Evolutionary conservation across 92 coral and sea anemone species (phyloP).

Genomic region (Bergia sp.): DNA sequence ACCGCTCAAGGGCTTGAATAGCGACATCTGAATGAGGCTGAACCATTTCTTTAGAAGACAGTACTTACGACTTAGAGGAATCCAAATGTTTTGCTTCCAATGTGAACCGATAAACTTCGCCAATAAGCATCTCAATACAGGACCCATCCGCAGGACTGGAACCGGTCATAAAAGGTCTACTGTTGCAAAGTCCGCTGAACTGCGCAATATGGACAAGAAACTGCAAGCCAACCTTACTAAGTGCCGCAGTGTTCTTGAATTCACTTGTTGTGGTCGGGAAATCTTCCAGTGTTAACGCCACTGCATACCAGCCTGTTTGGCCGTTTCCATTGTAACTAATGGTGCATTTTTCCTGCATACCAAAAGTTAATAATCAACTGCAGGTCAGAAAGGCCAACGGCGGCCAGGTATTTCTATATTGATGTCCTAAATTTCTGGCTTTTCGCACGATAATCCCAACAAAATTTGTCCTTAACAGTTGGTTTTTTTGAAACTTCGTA

Average conservation of each 20-base stretch:
- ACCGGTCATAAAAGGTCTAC: conserved; percentile 47
- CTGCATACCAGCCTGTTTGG: conserved; percentile 23
- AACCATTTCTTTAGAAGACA: not conserved
- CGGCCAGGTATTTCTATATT: not conserved
- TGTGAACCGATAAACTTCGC: not conserved
- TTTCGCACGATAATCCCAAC: too few relatives aligned
- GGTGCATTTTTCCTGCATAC: conserved; percentile 21
- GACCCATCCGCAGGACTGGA: conserved; percentile 42
- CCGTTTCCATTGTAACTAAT: conserved; percentile 23
- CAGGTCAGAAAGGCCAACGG: not conserved
- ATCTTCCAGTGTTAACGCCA: conserved; percentile 26
- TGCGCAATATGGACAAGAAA: conserved; percentile 52
- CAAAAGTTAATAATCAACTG: not conserved
- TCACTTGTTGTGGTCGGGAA: not conserved
- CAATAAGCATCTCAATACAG: conserved; percentile 44
- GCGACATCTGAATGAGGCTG: not conserved
- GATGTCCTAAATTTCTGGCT: too few relatives aligned
- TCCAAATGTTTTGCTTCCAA: conserved; percentile 55
- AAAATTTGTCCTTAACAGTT: too few relatives aligned
- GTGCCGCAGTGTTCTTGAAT: not conserved
- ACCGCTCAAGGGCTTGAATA: not conserved
- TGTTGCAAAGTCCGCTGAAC: conserved; percentile 40
- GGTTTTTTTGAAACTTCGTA: too few relatives aligned
- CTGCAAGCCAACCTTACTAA: conserved; percentile 50
- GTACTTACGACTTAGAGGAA: conserved; percentile 50